These are phyloP conservation scores for Xylophagus ater DNA, from an alignment of 2,888 invertebrate species.

Conservation along the genomic window DNA sequence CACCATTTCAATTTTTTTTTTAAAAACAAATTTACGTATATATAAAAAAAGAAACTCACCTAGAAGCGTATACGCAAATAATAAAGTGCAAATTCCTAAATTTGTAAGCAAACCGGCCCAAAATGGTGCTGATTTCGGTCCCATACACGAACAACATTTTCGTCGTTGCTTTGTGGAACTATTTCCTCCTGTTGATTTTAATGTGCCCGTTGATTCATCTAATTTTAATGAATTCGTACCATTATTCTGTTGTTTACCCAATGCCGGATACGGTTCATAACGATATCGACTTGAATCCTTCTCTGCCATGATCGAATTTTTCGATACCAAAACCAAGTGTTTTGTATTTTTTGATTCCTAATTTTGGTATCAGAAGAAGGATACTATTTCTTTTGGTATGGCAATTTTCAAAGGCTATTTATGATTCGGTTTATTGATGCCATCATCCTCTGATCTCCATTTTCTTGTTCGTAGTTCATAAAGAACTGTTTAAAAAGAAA, in stretches of 20 bases:
- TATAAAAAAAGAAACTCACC: conserved; percentile 36
- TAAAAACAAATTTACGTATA: neutral
- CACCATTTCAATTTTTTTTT: no score
- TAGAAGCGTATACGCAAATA: conserved; percentile 67
- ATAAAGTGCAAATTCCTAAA: conserved; percentile 67
- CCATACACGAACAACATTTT: conserved; percentile 23
- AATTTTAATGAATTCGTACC: conserved; percentile 28
- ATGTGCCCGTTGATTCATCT: conserved; percentile 14
- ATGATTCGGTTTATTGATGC: no score
- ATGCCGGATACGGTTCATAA: conserved; percentile 38
- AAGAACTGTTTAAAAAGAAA: no score
- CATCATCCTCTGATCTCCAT: no score
- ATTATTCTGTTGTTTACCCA: conserved; percentile 20
- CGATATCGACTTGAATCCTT: conserved; percentile 34
- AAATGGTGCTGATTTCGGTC: conserved; percentile 30
- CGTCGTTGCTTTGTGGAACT: conserved; percentile 15
- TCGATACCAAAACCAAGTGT: no score
- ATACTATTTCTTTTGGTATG: no score
- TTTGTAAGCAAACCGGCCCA: conserved; percentile 66
- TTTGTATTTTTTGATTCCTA: no score
- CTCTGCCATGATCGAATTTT: conserved; percentile 20
- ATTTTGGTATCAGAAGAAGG: no score
- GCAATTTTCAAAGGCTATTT: no score
- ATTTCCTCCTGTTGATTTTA: conserved; percentile 14
- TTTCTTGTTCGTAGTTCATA: no score